Evolutionary conservation across 2,113 vertebrate species (phyloP).

Genomic region (Zosterops borbonicus): DNA sequence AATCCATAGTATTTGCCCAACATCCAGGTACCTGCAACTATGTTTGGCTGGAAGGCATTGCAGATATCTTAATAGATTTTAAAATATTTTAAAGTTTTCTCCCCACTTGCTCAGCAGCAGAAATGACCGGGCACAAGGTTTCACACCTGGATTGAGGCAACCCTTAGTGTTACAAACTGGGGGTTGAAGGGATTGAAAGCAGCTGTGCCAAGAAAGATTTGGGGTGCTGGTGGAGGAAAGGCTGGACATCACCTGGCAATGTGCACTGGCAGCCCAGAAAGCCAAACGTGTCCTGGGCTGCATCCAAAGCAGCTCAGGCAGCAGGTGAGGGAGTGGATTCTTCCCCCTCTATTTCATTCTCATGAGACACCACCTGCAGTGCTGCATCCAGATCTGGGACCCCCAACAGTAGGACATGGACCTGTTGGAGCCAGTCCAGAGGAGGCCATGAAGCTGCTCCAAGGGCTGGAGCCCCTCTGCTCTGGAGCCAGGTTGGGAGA

Average conservation of each 20-base stretch:
- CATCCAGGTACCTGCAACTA: not conserved
- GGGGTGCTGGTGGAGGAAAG: not conserved
- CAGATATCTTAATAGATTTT: not conserved
- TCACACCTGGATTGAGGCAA: not conserved
- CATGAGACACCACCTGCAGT: not conserved
- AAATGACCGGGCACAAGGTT: not conserved
- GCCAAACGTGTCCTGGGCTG: not conserved
- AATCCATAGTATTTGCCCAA: not conserved
- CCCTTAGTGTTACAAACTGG: not conserved
- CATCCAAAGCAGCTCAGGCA: not conserved
- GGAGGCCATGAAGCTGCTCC: fast-evolving
- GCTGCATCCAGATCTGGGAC: not conserved
- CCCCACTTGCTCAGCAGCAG: not conserved
- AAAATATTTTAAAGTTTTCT: not conserved
- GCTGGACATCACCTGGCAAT: not conserved
- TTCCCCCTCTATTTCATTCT: not conserved
- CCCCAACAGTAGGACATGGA: not conserved
- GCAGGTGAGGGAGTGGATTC: not conserved
- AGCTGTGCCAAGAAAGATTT: not conserved
- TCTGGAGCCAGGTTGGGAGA: not conserved
- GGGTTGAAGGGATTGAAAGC: not conserved
- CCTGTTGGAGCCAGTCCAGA: not conserved
- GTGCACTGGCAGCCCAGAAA: not conserved
- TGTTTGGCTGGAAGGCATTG: not conserved
- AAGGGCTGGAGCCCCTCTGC: not conserved